phyloP scores from a whole-genome alignment of 2,888 invertebrate species.

The Andrena minutula region DNA sequence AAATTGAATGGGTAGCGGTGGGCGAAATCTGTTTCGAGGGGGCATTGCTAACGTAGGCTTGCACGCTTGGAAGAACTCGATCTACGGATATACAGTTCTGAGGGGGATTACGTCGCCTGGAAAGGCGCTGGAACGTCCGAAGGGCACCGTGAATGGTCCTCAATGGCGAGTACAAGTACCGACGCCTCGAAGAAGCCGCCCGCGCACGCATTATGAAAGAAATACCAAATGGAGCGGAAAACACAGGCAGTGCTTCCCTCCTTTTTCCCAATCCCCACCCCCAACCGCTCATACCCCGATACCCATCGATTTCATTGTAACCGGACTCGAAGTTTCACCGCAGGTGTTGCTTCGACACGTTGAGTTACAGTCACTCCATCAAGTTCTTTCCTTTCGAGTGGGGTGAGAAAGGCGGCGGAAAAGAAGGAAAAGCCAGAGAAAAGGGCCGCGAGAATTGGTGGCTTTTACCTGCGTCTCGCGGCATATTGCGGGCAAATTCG shows the following conservation, averaged over 20 bases:
- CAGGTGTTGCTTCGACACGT: slow-evolving; percentile 67
- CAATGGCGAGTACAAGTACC: slow-evolving; percentile 46
- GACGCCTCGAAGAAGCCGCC: slow-evolving; percentile 47
- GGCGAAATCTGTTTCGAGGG: slow-evolving; percentile 2
- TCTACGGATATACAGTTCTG: slow-evolving; percentile 42
- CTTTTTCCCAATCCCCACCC: slow-evolving; percentile 20
- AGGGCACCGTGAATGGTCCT: slow-evolving; percentile 33
- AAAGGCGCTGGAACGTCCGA: slow-evolving; percentile 42
- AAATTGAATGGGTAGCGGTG: slow-evolving; percentile 31
- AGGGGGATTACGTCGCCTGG: slow-evolving; percentile 35
- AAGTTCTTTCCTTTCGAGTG: slow-evolving; percentile 29
- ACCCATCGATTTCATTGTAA: slow-evolving; percentile 51
- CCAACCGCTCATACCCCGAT: slow-evolving; percentile 32
- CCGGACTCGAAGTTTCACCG: slow-evolving; percentile 68
- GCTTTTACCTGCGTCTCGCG: slow-evolving; percentile 65
- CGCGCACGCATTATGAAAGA: slow-evolving; percentile 72
- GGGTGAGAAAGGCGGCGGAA: not conserved
- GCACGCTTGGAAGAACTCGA: slow-evolving; percentile 49
- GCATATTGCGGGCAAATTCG: slow-evolving; percentile 60
- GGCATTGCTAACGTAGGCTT: slow-evolving; percentile 36
- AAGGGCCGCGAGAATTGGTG: slow-evolving; percentile 55
- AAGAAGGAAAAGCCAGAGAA: not conserved
- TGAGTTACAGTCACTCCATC: slow-evolving; percentile 68
- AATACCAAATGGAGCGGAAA: slow-evolving; percentile 78
- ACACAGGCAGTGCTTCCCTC: slow-evolving; percentile 62